Evolutionary conservation across 2,888 invertebrate genomes (phyloP).

Genomic region (Sthenelais limicola): DNA sequence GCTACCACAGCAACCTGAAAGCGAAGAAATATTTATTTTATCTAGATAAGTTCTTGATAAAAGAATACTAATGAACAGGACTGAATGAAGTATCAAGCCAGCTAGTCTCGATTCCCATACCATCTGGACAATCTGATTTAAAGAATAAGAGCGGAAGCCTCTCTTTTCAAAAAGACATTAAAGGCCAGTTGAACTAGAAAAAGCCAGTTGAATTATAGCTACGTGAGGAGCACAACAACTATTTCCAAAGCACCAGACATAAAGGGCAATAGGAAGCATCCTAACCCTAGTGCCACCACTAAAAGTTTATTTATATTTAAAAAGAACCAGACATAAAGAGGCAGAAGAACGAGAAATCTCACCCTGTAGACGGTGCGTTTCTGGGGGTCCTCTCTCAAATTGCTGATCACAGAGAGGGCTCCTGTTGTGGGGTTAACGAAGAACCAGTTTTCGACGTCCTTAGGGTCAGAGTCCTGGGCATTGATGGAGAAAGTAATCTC

Average conservation of each 20-base stretch:
- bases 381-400: constrained; percentile 52
- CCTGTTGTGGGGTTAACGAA: constrained; percentile 87
- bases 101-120: too few species aligned
- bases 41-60: constrained; percentile 6
- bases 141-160: too few species aligned
- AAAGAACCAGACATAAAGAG: neutral
- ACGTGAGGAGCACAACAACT: too few species aligned
- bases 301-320: too few species aligned
- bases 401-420: constrained; percentile 69
- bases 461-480: constrained; percentile 49
- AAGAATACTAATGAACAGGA: neutral
- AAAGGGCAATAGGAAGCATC: too few species aligned
- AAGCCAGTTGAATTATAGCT: too few species aligned
- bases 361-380: constrained; percentile 53
- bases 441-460: constrained; percentile 85
- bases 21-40: neutral
- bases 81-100: neutral
- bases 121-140: too few species aligned
- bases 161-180: too few species aligned
- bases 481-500: constrained; percentile 55
- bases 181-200: too few species aligned
- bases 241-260: too few species aligned
- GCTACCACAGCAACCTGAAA: constrained; percentile 56
- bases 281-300: too few species aligned
- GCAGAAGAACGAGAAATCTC: constrained; percentile 25